These are phyloP conservation scores for Odontamblyopus lacepedii DNA, from an alignment of 2,797 vertebrate species.

Conservation along the genomic window DNA sequence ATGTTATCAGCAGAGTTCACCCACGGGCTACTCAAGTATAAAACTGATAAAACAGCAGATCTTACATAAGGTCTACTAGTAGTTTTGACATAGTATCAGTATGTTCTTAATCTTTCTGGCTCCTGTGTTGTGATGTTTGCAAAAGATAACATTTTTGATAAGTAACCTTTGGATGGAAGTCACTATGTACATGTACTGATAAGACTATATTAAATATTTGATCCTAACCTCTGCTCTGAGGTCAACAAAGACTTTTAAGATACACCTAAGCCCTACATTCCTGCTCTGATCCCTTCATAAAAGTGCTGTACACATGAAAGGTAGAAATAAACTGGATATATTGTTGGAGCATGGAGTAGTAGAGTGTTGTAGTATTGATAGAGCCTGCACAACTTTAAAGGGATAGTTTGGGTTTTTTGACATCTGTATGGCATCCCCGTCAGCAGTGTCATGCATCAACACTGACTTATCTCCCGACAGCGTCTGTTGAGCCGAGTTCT, in stretches of 20 bases:
- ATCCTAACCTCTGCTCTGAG: background rate
- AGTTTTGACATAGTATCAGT: background rate
- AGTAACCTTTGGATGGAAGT: conserved; percentile 6
- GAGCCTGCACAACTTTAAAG: background rate
- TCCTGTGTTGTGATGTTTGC: background rate
- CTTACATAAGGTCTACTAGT: background rate
- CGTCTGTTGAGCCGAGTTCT: too few species aligned
- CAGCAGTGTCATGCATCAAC: too few species aligned
- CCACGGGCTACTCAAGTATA: background rate
- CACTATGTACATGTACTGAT: background rate
- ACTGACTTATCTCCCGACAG: too few species aligned
- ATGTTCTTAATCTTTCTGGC: background rate
- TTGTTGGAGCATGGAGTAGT: background rate
- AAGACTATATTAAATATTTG: conserved; percentile 12
- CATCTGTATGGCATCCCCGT: too few species aligned
- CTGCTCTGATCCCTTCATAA: conserved; percentile 15
- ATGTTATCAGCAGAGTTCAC: conserved; percentile 11
- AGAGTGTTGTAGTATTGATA: background rate
- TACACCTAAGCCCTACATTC: conserved; percentile 7
- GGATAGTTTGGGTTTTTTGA: too few species aligned
- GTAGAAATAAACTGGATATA: background rate
- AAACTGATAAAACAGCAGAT: background rate
- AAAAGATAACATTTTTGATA: background rate
- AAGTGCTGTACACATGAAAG: conserved; percentile 5
- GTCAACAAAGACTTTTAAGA: conserved; percentile 4